Conservation (phyloP, 1,140 invertebrate species). For the Venturia canescens region DNA sequence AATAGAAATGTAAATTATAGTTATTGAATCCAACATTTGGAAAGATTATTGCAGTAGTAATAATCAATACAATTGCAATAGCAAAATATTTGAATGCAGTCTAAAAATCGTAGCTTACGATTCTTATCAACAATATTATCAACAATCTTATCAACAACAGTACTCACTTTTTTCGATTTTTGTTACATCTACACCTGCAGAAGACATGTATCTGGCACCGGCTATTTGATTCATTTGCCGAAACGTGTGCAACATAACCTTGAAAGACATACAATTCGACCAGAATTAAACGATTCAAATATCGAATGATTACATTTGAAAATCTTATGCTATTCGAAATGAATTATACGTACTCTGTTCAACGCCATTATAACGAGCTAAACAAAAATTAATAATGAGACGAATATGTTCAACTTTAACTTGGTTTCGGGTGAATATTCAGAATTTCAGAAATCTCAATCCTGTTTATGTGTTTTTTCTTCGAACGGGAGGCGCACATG, state of each 20-base stretch:
- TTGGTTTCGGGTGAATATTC: too few species aligned
- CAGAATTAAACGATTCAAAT: not conserved
- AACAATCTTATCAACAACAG: not conserved
- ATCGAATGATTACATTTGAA: not conserved
- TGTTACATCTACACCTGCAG: not conserved
- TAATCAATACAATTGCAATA: too few species aligned
- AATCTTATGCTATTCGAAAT: not conserved
- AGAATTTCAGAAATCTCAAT: not conserved
- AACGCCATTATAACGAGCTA: not conserved
- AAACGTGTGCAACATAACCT: slow-evolving; percentile 54
- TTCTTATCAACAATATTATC: not conserved
- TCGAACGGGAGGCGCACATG: not conserved
- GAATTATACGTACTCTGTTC: not conserved
- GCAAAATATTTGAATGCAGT: slow-evolving; percentile 18
- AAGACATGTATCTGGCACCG: slow-evolving; percentile 24
- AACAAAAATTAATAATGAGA: not conserved
- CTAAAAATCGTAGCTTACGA: not conserved
- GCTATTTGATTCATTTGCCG: slow-evolving; percentile 37
- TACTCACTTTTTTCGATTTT: slow-evolving; percentile 65
- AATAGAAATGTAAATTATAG: too few species aligned
- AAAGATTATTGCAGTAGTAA: too few species aligned
- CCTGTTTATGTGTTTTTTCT: not conserved
- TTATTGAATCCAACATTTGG: too few species aligned
- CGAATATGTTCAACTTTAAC: not conserved
- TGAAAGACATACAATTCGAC: slow-evolving; percentile 17